Percentiles rank a stretch among this genome's conserved stretches.
Evolutionary conservation across 2,113 vertebrate genomes (phyloP).

Genomic region (Helogale parvula): DNA sequence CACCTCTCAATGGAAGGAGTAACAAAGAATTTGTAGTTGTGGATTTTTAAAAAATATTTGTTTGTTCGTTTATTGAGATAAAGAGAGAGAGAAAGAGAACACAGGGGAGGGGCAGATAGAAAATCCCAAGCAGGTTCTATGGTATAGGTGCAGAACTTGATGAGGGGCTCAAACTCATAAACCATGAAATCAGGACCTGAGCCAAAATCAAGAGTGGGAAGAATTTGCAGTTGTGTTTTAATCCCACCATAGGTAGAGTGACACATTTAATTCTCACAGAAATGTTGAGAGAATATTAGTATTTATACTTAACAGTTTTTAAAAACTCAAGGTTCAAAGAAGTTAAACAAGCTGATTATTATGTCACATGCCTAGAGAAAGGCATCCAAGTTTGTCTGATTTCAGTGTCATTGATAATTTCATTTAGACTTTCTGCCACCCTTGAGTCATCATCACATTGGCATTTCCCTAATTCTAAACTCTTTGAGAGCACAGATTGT

Average conservation of each 20-base stretch:
- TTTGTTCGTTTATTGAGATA: no score
- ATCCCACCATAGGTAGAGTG: neutral
- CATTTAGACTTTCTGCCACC: neutral
- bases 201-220: neutral
- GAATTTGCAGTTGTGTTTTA: neutral
- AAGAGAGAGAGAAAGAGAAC: no score
- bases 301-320: neutral
- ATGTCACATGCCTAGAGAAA: neutral
- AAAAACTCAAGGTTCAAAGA: neutral
- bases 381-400: neutral
- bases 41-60: no score
- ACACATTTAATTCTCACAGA: neutral
- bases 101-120: no score
- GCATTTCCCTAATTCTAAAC: neutral
- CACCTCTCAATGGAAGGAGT: neutral
- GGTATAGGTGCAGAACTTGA: no score
- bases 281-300: neutral
- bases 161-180: no score
- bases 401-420: neutral
- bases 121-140: no score
- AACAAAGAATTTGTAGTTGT: neutral
- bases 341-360: neutral
- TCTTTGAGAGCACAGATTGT: constrained; percentile 17
- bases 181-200: no score
- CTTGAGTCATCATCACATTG: neutral